A percentile compares a stretch with the other conserved stretches of the same genome.
These are phyloP conservation scores for Lethocerus indicus DNA, from an alignment of 1,140 invertebrate species.

Conservation along the genomic window DNA sequence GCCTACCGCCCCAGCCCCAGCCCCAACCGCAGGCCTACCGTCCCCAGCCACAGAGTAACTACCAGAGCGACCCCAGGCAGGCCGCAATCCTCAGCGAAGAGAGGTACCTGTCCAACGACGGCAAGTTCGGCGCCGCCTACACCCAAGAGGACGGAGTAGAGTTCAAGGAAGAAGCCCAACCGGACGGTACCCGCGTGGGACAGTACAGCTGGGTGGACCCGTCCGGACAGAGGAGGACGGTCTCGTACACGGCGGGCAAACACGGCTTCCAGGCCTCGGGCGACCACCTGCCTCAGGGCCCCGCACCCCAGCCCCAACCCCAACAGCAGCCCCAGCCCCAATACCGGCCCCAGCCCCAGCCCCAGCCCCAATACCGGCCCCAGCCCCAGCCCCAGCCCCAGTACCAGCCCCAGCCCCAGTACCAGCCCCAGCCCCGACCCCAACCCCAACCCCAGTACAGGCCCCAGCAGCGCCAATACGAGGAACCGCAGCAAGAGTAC, in stretches of 20 bases:
- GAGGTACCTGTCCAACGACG: conserved; percentile 60
- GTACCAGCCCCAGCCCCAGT: conserved; percentile 1
- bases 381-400: conserved; percentile 5
- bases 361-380: conserved; percentile 2
- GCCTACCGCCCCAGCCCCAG: conserved; percentile 1
- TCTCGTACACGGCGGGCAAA: conserved; percentile 72
- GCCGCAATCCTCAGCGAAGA: conserved; percentile 69
- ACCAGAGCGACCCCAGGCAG: conserved; percentile 42
- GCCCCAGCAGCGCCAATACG: conserved; percentile 31
- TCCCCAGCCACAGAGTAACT: conserved; percentile 17
- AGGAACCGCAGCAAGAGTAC: too few relatives aligned
- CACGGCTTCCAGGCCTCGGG: conserved; percentile 57
- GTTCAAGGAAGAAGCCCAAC: conserved; percentile 71
- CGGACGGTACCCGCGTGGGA: conserved; percentile 63
- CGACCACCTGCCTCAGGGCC: conserved; percentile 55
- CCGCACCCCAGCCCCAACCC: not conserved
- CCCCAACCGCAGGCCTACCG: not conserved
- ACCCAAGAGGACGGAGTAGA: conserved; percentile 72
- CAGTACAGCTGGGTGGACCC: conserved; percentile 77
- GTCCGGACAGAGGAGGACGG: conserved; percentile 56
- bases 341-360: not conserved
- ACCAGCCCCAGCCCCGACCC: conserved; percentile 5
- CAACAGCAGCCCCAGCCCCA: conserved; percentile 2
- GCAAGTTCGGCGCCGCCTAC: conserved; percentile 67
- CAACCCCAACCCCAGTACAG: conserved; percentile 27